Conservation (phyloP, 1,140 invertebrate species). For the Delia radicum region DNA sequence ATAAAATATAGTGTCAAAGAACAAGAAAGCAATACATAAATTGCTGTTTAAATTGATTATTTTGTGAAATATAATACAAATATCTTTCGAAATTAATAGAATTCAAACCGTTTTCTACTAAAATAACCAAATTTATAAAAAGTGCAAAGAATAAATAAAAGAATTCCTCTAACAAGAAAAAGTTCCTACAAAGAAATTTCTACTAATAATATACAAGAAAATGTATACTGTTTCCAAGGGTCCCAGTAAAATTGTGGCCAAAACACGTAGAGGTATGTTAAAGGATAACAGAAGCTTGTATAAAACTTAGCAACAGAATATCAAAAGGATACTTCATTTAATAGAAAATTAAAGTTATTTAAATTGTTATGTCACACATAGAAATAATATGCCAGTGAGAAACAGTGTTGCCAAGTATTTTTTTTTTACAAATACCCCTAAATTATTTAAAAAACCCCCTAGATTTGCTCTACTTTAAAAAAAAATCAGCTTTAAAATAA, state of each 20-base stretch:
- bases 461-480: too few species aligned
- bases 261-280: conserved; percentile 74
- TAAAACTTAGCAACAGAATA: background rate
- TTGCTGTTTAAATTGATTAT: background rate
- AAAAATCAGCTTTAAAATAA: too few species aligned
- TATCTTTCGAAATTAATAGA: background rate
- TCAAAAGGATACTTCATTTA: background rate
- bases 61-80: background rate
- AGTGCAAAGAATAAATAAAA: too few species aligned
- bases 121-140: background rate
- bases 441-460: too few species aligned
- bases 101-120: background rate
- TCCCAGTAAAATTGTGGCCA: conserved; percentile 81
- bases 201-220: conserved; percentile 14
- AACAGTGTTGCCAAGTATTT: too few species aligned
- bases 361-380: conserved; percentile 29
- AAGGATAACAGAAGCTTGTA: background rate
- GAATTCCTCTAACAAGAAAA: too few species aligned
- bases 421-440: too few species aligned
- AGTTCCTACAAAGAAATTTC: background rate
- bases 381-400: too few species aligned
- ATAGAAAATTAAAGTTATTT: background rate
- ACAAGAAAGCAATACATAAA: background rate
- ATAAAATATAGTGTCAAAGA: background rate
- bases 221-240: conserved; percentile 86